Base-by-base conservation (phyloP, 2,888 invertebrate species). In the Portevinia maculata region DNA sequence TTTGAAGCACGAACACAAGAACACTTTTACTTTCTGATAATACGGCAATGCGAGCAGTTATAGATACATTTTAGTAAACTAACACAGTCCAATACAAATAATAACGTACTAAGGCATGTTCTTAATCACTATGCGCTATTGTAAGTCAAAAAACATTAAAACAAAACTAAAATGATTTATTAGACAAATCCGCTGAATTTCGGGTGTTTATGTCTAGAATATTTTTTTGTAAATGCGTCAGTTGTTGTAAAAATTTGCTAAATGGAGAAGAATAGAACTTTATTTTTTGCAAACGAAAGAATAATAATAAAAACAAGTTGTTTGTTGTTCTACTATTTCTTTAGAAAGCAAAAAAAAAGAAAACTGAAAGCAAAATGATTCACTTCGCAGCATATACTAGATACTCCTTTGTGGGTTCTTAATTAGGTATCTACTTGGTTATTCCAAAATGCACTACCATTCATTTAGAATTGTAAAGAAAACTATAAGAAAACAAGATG, bases 21-120 rank as follows among this genome's bases (percentile, higher is more conserved):
- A 8, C 13, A 32, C 64, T 78, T 75, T 76, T 55, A 62, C 64
- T 71, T 76, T 69, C 34, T 17, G 70, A 78, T 64, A 70, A 78
- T 55, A 52, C 50, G 59, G 32, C 52, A 60, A 60, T 70, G 59
- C n/a, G 15, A 48, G 17, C 32, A 32, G 13, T 53, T 39, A 39
- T 37, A 0, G 9, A 44, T 55, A 50, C 39, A 28, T 70, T 11
- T 59, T 62, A 32, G 13, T 21, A 53, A 53, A 62, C 52, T 60
- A 52, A 15, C 32, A 52, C 32, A 21, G 7, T 30, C 15, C 59
- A 37, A 6, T 39, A 19, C 11, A 8, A 60, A 60, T 11, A 30
- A 50, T 39, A 21, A 41, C 5, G 9, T 52, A 32, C 48, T 41
- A 52, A 60, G 60, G 41, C 52, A 32, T 24, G 5, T 15, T 52